Evolutionary conservation across 2,797 vertebrate species (phyloP), one percentile per base, ranked within the genome.

Genomic region (Chromobotia macracanthus): DNA sequence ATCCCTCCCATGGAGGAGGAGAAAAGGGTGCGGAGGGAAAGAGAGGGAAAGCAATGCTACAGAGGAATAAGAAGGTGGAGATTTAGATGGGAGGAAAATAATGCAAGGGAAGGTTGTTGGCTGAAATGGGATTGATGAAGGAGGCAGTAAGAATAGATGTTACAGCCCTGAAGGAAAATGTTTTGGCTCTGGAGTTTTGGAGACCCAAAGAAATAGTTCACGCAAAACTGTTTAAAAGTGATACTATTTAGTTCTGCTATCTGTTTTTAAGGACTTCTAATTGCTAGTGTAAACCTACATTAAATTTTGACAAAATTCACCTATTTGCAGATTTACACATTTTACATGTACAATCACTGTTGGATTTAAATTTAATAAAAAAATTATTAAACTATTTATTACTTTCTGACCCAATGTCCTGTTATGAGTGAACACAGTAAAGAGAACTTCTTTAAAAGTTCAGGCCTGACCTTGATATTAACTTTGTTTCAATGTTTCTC

Each of bases 11-110:
- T 87, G 84, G 35, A 50, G 71, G 25, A 77, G 84, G 85, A 89
- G 83, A 90, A 85, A 50, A 2, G 56, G 83, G 84, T 86, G 80
- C 75, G 86, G 85, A 84, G n/a, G n/a, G n/a, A 74, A 73, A 83
- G 80, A 84, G n/a, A n/a, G n/a, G 84, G 85, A 74, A 85, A 86
- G 76, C 84, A 80, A 83, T 13, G n/a, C 60, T 70, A 84, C 80
- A 68, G 70, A 88, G 83, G n/a, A n/a, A n/a, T n/a, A n/a, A n/a
- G 85, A 85, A 88, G 86, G 72, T 46, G 74, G 60, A 58, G 72
- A 79, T 80, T 83, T 38, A 31, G 63, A 65, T 71, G 55, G 60
- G 85, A 68, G 38, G 51, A 46, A 72, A 78, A 80, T 50, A 35
- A 41, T 38, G 46, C 0, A 3, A 56, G 55, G 68, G 48, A 41